These are phyloP conservation scores for Emydura subglobosa DNA, from an alignment of 2,113 vertebrate genomes.

Conservation along the genomic window DNA sequence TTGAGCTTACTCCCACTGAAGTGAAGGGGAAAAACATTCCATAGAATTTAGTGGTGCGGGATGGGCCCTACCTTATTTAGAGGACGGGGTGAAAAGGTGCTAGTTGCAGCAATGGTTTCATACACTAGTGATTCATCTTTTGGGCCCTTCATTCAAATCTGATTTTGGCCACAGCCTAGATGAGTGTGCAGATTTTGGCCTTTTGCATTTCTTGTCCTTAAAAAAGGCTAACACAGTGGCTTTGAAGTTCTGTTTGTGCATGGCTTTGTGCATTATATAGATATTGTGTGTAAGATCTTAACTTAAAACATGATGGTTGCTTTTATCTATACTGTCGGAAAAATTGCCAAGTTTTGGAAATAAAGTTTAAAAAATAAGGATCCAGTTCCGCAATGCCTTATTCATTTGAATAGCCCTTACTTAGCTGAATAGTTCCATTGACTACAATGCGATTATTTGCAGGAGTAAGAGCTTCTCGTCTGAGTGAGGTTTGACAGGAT, in stretches of 20 bases:
- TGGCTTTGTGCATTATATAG: not conserved
- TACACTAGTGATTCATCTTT: not conserved
- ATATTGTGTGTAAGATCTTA: not conserved
- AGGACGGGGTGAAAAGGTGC: not conserved
- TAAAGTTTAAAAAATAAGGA: not conserved
- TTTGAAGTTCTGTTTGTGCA: not conserved
- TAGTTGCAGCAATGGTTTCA: fast-evolving
- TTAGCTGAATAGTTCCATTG: not conserved
- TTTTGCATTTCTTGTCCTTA: not conserved
- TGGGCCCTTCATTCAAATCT: fast-evolving
- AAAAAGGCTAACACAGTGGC: not conserved
- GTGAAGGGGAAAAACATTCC: not conserved
- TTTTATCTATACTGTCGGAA: not conserved
- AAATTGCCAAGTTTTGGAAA: not conserved
- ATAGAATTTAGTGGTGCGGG: not conserved
- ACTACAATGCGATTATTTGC: not conserved
- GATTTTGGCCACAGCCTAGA: fast-evolving
- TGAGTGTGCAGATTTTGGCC: not conserved
- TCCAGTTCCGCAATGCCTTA: not conserved
- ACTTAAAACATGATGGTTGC: not conserved
- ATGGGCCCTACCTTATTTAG: not conserved
- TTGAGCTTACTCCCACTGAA: not conserved
- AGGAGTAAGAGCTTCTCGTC: slow-evolving; percentile 10
- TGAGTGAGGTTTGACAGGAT: slow-evolving; percentile 21
- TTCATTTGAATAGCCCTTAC: not conserved